These are phyloP conservation scores for Pheosia tremula DNA, from an alignment of 2,888 invertebrate genomes.

Conservation along the genomic window DNA sequence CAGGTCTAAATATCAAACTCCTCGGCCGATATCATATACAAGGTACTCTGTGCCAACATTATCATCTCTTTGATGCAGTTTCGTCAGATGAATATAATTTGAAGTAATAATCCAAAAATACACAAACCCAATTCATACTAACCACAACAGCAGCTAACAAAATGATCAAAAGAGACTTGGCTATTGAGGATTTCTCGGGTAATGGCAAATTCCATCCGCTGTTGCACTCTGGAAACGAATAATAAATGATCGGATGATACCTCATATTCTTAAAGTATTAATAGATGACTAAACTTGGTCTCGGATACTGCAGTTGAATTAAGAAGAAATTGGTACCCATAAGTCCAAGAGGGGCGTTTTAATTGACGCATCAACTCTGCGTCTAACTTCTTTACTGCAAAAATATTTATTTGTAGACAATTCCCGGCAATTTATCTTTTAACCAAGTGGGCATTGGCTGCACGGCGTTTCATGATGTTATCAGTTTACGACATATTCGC, in stretches of 20 bases:
- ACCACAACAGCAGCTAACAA: constrained; percentile 1
- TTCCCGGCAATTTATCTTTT: too few species aligned
- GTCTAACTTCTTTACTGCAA: neutral
- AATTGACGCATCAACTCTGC: constrained; percentile 2
- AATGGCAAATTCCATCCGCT: neutral
- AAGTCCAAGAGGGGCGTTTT: neutral
- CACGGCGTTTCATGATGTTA: neutral
- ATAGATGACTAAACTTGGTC: too few species aligned
- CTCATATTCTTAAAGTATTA: too few species aligned
- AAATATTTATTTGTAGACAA: neutral
- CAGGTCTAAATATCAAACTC: too few species aligned
- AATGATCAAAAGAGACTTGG: constrained; percentile 3
- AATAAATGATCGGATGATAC: too few species aligned
- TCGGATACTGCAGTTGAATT: neutral
- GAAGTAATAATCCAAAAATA: too few species aligned
- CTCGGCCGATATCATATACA: too few species aligned
- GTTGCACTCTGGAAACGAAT: neutral
- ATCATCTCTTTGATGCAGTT: too few species aligned
- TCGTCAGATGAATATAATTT: too few species aligned
- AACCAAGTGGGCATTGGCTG: too few species aligned
- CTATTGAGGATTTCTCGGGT: neutral
- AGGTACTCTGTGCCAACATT: too few species aligned
- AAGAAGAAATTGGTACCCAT: neutral
- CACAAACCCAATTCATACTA: neutral
- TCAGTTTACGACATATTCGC: neutral